phyloP scores from a whole-genome alignment of 1,140 invertebrate species.

The Propsilocerus akamusi region DNA sequence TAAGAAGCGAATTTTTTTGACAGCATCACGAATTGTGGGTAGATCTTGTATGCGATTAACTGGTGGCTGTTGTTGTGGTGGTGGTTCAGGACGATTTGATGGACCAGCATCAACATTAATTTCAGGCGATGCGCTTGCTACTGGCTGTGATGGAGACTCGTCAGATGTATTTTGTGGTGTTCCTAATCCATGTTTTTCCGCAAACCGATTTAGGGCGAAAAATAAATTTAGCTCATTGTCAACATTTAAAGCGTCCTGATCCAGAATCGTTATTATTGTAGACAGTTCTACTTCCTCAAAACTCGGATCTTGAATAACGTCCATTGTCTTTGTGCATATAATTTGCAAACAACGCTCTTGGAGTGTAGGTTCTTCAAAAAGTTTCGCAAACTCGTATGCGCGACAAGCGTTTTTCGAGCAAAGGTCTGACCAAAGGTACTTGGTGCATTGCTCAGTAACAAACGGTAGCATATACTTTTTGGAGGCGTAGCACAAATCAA shows the following conservation, averaged over 20 bases:
- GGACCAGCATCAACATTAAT: slow-evolving; percentile 4
- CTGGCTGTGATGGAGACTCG: neutral
- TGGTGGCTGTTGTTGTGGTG: neutral
- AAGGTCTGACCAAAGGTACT: slow-evolving; percentile 59
- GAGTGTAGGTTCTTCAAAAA: slow-evolving; percentile 61
- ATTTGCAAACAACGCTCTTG: slow-evolving; percentile 63
- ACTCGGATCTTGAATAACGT: slow-evolving; percentile 49
- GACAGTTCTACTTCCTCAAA: slow-evolving; percentile 55
- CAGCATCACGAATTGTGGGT: slow-evolving; percentile 27
- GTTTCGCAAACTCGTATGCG: slow-evolving; percentile 65
- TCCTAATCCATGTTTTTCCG: slow-evolving; percentile 24
- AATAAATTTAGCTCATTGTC: slow-evolving; percentile 57
- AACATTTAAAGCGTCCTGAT: slow-evolving; percentile 49
- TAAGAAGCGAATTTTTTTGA: slow-evolving; percentile 52
- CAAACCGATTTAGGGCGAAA: slow-evolving; percentile 47
- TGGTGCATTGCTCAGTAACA: slow-evolving; percentile 59
- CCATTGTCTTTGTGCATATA: slow-evolving; percentile 51
- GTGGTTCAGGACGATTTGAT: neutral
- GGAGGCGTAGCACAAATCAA: slow-evolving; percentile 68
- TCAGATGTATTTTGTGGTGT: neutral
- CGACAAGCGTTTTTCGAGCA: slow-evolving; percentile 60
- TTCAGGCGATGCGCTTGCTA: slow-evolving; percentile 6
- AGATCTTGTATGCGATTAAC: neutral
- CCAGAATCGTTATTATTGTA: slow-evolving; percentile 53
- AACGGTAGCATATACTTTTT: slow-evolving; percentile 76